Conservation (phyloP, 92 coral and sea anemone genomes). For the Umimayanthus kanabou region DNA sequence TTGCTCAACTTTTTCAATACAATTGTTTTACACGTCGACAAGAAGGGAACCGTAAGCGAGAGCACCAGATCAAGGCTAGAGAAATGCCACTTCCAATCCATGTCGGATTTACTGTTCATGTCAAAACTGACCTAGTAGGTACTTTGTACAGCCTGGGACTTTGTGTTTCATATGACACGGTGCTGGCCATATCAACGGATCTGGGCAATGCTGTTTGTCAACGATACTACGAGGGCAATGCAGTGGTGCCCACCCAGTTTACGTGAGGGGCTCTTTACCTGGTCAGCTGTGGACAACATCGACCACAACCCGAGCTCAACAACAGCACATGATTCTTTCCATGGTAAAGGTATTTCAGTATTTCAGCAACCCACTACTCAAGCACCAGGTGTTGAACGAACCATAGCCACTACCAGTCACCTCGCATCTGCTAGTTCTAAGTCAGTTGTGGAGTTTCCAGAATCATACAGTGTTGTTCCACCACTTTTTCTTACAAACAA, state of each 20-base stretch:
- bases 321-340: constrained; percentile 59
- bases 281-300: constrained; percentile 63
- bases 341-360: constrained; percentile 68
- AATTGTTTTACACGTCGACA: constrained; percentile 51
- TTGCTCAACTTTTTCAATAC: constrained; percentile 63
- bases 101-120: constrained; percentile 54
- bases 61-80: constrained; percentile 55
- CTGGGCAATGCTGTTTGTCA: constrained; percentile 57
- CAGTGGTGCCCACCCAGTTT: constrained; percentile 53
- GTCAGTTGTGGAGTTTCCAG: constrained; percentile 20
- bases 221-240: constrained; percentile 47
- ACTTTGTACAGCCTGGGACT: constrained; percentile 54
- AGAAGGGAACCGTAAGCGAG: constrained; percentile 35
- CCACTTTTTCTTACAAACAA: constrained; percentile 12
- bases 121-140: constrained; percentile 69
- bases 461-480: constrained; percentile 1
- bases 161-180: constrained; percentile 57
- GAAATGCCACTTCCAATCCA: constrained; percentile 64
- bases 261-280: constrained; percentile 45
- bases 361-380: constrained; percentile 52
- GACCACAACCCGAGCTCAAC: constrained; percentile 69
- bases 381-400: constrained; percentile 25
- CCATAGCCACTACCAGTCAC: background rate
- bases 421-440: background rate
- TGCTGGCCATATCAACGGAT: constrained; percentile 57